phyloP scores from a whole-genome alignment of 1,140 invertebrate species.

The Papilio aristodemus region DNA sequence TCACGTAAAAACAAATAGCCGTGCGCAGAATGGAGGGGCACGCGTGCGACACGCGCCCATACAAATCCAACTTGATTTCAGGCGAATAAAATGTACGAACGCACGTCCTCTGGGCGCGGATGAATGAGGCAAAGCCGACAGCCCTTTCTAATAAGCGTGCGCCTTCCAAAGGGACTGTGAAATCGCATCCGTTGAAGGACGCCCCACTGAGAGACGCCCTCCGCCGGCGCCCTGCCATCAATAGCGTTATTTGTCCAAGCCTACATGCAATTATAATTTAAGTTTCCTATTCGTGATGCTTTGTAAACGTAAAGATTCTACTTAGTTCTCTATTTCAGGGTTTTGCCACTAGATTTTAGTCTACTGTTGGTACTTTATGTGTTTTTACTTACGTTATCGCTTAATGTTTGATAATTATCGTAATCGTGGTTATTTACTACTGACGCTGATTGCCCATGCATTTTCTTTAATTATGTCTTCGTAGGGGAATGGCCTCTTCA shows the following conservation, averaged over 20 bases:
- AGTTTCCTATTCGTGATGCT: conserved; percentile 20
- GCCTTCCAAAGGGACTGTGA: conserved; percentile 50
- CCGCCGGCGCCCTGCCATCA: conserved; percentile 10
- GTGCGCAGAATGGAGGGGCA: conserved; percentile 43
- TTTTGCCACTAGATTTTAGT: no score
- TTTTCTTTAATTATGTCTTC: no score
- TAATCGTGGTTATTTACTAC: no score
- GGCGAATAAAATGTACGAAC: conserved; percentile 47
- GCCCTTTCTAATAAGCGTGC: conserved; percentile 61
- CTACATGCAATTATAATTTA: conserved; percentile 24
- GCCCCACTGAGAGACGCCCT: conserved; percentile 41
- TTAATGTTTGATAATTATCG: no score
- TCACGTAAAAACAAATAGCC: conserved; percentile 71
- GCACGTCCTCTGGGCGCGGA: conserved; percentile 25
- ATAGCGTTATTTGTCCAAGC: conserved; percentile 26
- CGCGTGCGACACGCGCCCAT: conserved; percentile 51
- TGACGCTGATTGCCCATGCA: no score
- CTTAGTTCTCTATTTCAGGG: background rate
- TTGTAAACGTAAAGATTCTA: background rate
- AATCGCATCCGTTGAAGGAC: conserved; percentile 45
- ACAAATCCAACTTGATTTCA: conserved; percentile 58
- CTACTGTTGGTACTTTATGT: no score
- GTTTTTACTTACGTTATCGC: no score
- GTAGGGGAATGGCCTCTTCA: no score
- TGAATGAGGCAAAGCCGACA: conserved; percentile 55